These are phyloP conservation scores for Sphinx pinastri DNA, from an alignment of 2,888 invertebrate genomes.

Conservation along the genomic window DNA sequence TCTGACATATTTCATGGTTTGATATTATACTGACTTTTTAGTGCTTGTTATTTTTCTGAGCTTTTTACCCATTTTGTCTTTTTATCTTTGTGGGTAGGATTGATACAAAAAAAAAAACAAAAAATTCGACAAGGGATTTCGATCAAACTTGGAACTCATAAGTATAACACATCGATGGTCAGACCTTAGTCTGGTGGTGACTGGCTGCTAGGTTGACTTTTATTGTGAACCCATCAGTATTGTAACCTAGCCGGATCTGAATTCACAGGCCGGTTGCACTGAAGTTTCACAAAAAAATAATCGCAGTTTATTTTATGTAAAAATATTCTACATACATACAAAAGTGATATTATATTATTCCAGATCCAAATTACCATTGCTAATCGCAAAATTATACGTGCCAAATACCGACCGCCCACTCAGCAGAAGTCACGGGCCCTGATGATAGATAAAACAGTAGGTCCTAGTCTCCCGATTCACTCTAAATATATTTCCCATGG, in stretches of 20 bases:
- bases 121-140: too few species aligned
- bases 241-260: too few species aligned
- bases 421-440: conserved; percentile 38
- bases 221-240: too few species aligned
- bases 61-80: too few species aligned
- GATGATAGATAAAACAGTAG: conserved; percentile 45
- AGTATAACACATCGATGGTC: too few species aligned
- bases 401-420: conserved; percentile 38
- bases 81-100: too few species aligned
- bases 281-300: background rate
- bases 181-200: too few species aligned
- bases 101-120: too few species aligned
- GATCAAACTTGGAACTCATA: too few species aligned
- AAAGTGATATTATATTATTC: background rate
- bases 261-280: too few species aligned
- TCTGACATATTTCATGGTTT: background rate
- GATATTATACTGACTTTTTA: background rate
- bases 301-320: background rate
- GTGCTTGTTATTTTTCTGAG: too few species aligned
- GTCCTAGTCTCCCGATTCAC: conserved; percentile 50
- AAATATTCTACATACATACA: background rate
- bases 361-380: background rate
- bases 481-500: conserved; percentile 65
- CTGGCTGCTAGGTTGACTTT: too few species aligned
- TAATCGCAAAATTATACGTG: conserved; percentile 1